Conservation (phyloP, 2,888 invertebrate species). For the Mythimna impura region DNA sequence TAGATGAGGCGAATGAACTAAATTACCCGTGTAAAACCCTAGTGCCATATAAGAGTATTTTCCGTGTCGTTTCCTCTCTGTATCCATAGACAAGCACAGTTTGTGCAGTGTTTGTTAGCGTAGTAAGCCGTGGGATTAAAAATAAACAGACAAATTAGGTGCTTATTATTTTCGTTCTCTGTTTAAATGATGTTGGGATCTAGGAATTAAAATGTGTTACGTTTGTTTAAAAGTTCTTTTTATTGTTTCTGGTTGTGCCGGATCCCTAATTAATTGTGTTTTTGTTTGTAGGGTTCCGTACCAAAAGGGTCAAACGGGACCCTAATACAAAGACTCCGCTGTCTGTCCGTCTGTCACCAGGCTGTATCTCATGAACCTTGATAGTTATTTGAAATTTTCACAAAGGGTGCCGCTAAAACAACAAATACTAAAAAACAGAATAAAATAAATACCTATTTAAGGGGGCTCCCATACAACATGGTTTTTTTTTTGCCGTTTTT, state of each 20-base stretch:
- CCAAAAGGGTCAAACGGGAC: too few relatives aligned
- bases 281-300: not conserved
- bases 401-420: too few relatives aligned
- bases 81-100: not conserved
- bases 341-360: too few relatives aligned
- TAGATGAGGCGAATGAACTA: constrained; percentile 16
- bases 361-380: too few relatives aligned
- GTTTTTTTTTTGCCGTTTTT: too few relatives aligned
- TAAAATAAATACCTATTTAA: too few relatives aligned
- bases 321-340: too few relatives aligned
- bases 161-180: constrained; percentile 15
- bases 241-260: not conserved
- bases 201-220: not conserved
- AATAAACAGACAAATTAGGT: constrained; percentile 18
- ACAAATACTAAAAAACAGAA: too few relatives aligned
- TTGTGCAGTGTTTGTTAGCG: constrained; percentile 11
- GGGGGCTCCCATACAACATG: too few relatives aligned
- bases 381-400: too few relatives aligned
- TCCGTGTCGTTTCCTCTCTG: constrained; percentile 13
- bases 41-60: not conserved
- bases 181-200: not conserved
- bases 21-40: constrained; percentile 27
- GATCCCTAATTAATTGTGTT: not conserved
- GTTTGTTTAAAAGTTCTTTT: not conserved
- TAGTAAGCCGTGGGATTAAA: constrained; percentile 14